These are phyloP conservation scores for Ploceus nigricollis DNA, from an alignment of 2,113 vertebrate genomes.

Conservation along the genomic window DNA sequence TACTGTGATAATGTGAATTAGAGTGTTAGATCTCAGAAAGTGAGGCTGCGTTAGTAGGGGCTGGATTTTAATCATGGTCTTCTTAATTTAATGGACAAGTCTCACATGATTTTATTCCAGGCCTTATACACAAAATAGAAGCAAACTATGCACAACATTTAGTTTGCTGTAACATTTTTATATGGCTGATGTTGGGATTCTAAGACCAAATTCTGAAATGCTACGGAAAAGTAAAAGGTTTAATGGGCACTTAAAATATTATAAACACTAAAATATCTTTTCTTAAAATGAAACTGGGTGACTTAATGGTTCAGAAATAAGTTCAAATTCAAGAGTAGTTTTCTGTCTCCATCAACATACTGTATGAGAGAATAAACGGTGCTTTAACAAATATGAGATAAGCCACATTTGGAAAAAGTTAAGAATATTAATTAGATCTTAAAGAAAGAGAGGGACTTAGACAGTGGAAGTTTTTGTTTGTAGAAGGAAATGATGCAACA, in stretches of 20 bases:
- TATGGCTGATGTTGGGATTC: neutral
- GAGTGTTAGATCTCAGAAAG: neutral
- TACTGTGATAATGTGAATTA: neutral
- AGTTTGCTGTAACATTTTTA: neutral
- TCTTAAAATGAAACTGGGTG: neutral
- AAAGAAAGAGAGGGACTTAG: neutral
- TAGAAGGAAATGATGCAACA: neutral
- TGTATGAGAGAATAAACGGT: neutral
- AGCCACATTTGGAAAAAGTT: neutral
- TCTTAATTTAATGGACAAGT: neutral
- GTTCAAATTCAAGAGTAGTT: neutral
- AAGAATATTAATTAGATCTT: neutral
- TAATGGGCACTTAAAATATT: neutral
- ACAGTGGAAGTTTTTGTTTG: neutral
- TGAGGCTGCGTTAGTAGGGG: neutral
- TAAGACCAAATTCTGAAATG: neutral
- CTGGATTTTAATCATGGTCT: neutral
- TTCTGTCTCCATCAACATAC: neutral
- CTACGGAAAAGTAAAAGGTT: neutral
- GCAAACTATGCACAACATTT: neutral
- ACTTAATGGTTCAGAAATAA: neutral
- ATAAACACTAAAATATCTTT: neutral
- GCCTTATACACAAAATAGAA: neutral
- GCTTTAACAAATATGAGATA: neutral
- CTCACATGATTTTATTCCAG: neutral